Base-by-base conservation (phyloP, 2,797 vertebrate species). In the Sorex maritimensis region DNA sequence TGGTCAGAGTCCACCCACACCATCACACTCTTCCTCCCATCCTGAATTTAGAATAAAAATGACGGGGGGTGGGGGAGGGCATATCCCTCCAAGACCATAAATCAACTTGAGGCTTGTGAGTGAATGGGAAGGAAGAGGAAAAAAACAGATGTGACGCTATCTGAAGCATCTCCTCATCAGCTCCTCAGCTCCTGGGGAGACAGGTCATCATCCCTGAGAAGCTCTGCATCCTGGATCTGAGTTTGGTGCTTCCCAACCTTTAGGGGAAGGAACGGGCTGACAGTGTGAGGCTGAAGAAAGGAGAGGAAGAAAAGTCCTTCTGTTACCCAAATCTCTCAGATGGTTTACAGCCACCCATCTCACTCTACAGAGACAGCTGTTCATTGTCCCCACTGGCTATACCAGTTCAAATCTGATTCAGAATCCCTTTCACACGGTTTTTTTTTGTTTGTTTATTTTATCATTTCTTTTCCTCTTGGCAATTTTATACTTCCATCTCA, bases 361-460 rank as follows among this genome's bases (percentile, higher is more conserved):
- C 21, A 10, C 24, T 52, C 24, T n/a, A 11, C 15, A 44, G 14
- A 4, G 28, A 10, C 0, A 11, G 10, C 71, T 49, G 34, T 26
- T 23, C 14, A 9, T 0, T 0, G 5, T 24, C 67, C 30, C 67
- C n/a, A 2, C 38, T 8, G n/a, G 30, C 46, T 34, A 24, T 12
- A n/a, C 26, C 6, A 5, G 11, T 89, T 52, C 52, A 74, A 65
- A 71, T 21, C 15, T 44, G 69, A 23, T 49, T 61, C 58, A 41
- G 69, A 84, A 0, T 44, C 11, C 28, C 12, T 41, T 78, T 26
- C n/a, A 26, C 8, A 19, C 6, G 19, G 12, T 4, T 80, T 11
- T 14, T 86, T 86, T 34, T 34, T 34, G 34, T 34, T 34, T 34
- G 34, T 34, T 34, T 34, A 34, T 34, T 34, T 80, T 44, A 34